phyloP scores from a whole-genome alignment of 1,140 invertebrate species.

The Spodoptera frugiperda region DNA sequence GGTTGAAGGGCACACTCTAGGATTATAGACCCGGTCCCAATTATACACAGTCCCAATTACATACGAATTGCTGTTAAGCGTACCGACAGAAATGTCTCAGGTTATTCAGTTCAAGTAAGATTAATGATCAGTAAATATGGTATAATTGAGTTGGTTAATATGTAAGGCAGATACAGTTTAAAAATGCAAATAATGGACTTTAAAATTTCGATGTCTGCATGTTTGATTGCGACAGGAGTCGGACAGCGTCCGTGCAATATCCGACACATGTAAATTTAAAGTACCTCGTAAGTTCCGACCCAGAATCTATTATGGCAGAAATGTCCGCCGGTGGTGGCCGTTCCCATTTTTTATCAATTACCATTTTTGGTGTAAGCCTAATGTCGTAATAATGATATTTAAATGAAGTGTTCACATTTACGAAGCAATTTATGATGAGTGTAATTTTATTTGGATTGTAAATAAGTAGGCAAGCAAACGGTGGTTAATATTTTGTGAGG shows the following conservation, averaged over 20 bases:
- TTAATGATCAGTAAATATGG: too few relatives aligned
- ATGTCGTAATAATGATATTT: slow-evolving; percentile 50
- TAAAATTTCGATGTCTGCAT: too few relatives aligned
- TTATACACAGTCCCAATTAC: too few relatives aligned
- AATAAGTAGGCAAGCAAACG: not conserved
- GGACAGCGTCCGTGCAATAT: slow-evolving; percentile 12
- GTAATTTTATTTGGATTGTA: slow-evolving; percentile 11
- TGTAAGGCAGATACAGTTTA: too few relatives aligned
- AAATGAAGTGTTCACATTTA: not conserved
- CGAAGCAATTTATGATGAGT: slow-evolving; percentile 26
- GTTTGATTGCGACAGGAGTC: too few relatives aligned
- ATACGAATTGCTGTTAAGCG: too few relatives aligned
- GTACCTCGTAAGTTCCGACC: slow-evolving; percentile 43
- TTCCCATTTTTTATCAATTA: slow-evolving; percentile 52
- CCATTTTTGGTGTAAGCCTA: slow-evolving; percentile 47
- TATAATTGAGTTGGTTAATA: too few relatives aligned
- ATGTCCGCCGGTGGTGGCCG: slow-evolving; percentile 36
- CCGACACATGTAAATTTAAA: slow-evolving; percentile 49
- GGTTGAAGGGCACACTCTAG: not conserved
- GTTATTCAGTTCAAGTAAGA: too few relatives aligned
- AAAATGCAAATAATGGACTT: too few relatives aligned
- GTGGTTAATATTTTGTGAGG: not conserved
- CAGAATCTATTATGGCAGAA: slow-evolving; percentile 48
- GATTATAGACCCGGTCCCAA: too few relatives aligned
- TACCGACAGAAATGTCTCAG: too few relatives aligned